Base-by-base conservation (phyloP, 2,113 vertebrate species). In the Nibea coibor region DNA sequence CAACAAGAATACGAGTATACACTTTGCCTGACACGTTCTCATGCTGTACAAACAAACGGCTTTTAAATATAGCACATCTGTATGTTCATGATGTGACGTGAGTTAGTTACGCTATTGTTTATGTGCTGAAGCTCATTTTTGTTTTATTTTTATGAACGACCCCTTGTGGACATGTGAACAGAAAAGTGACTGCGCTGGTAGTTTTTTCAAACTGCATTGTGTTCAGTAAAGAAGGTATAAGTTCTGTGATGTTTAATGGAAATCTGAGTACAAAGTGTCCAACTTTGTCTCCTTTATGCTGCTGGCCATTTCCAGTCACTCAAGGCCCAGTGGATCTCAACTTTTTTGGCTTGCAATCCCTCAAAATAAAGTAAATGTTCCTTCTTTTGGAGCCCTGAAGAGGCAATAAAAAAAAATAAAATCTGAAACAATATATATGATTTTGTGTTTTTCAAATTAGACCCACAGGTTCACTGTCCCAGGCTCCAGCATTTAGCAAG, bases 401-500 rank as follows among this genome's bases (percentile, higher is more conserved):
- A 64, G 42, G n/a, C 39, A 24, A n/a, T 45, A 45, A 2, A 24
- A 7, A 43, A 45, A 1, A 26, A 26, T n/a, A n/a, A 26, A 1
- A 24, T 15, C 62, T 22, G 5, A 43, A 22, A 43, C 35, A 64
- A 43, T 22, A 15, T 16, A 15, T 4, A 11, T 8, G 15, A 3
- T 12, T 53, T 2, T 63, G 17, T 61, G 56, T 16, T 17, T 22
- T 31, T 72, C 43, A 73, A 0, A 43, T 5, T 66, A 20, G 14
- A 10, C 11, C 0, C 1, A 22, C 43, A 61, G 31, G 1, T 20
- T 42, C 19, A 28, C 35, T 16, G 51, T 69, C 26, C 2, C 5
- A 31, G 43, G 10, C 51, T 12, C 6, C 31, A 57, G 58, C 22
- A 42, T 74, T 65, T 17, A 83, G 12, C 59, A 65, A 48, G 35